Evolutionary conservation across 2,113 vertebrate genomes (phyloP).

Genomic region (Etheostoma cragini): DNA sequence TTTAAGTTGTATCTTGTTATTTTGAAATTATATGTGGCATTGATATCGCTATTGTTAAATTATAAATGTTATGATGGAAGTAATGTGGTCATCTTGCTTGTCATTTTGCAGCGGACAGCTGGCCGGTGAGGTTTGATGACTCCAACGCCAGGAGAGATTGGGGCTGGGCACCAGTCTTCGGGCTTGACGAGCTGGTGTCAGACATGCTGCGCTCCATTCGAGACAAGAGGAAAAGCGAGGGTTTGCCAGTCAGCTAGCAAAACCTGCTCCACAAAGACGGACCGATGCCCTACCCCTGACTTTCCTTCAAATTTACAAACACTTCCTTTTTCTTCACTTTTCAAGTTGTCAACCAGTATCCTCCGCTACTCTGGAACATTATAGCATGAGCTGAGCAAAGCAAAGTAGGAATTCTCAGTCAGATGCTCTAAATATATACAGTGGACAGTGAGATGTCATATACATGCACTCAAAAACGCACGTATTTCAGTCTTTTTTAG

Average conservation of each 20-base stretch:
- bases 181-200: constrained; percentile 78
- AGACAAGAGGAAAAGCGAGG: constrained; percentile 70
- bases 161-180: constrained; percentile 79
- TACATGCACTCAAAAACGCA: constrained; percentile 10
- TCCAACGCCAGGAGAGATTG: constrained; percentile 83
- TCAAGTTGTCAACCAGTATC: constrained; percentile 34
- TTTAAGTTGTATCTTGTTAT: background rate
- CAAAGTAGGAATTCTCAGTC: constrained; percentile 44
- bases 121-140: constrained; percentile 85
- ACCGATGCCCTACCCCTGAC: constrained; percentile 39
- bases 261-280: constrained; percentile 48
- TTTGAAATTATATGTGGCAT: background rate
- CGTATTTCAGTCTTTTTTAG: constrained; percentile 75
- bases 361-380: constrained; percentile 40
- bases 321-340: constrained; percentile 35
- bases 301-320: constrained; percentile 40
- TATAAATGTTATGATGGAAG: background rate
- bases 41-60: background rate
- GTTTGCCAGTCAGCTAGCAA: constrained; percentile 72
- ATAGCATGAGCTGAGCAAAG: constrained; percentile 34
- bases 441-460: constrained; percentile 29
- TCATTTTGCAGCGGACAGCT: constrained; percentile 82
- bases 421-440: constrained; percentile 40
- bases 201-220: constrained; percentile 80
- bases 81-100: constrained; percentile 16